phyloP scores from a whole-genome alignment of 2,113 vertebrate species.

The Trichechus manatus region DNA sequence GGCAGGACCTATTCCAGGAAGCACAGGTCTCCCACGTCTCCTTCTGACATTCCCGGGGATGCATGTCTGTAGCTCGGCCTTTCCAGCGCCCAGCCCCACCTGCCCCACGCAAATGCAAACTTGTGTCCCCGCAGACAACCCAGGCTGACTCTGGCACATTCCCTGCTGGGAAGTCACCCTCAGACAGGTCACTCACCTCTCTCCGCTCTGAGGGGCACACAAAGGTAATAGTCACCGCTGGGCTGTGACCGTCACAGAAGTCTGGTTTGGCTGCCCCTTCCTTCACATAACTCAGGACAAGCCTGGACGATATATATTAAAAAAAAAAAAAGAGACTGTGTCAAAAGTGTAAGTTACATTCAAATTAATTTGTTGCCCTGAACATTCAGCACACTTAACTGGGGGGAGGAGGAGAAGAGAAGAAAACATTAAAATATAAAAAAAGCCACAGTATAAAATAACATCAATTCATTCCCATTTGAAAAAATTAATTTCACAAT shows the following conservation, averaged over 20 bases:
- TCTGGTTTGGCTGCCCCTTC: slow-evolving; percentile 74
- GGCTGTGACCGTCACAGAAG: slow-evolving; percentile 91
- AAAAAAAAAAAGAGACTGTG: background rate
- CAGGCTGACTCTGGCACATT: too few relatives aligned
- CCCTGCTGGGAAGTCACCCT: too few relatives aligned
- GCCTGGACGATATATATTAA: slow-evolving; percentile 83
- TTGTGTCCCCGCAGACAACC: rapidly evolving
- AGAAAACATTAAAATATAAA: background rate
- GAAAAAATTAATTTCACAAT: background rate
- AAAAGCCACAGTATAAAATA: background rate
- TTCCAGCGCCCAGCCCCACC: background rate
- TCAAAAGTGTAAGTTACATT: background rate
- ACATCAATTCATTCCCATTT: background rate
- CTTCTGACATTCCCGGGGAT: rapidly evolving
- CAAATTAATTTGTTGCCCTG: background rate
- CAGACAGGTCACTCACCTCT: slow-evolving; percentile 85
- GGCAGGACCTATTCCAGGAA: rapidly evolving
- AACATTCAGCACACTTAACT: background rate
- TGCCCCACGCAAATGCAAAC: background rate
- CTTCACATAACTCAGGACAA: slow-evolving; percentile 91
- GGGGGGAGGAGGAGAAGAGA: background rate
- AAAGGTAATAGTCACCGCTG: slow-evolving; percentile 94
- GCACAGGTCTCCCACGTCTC: rapidly evolving
- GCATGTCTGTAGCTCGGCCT: rapidly evolving
- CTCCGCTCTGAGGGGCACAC: slow-evolving; percentile 94